These are phyloP conservation scores for Rhodeus uyekii DNA, from an alignment of 2,797 vertebrate genomes.

Conservation along the genomic window DNA sequence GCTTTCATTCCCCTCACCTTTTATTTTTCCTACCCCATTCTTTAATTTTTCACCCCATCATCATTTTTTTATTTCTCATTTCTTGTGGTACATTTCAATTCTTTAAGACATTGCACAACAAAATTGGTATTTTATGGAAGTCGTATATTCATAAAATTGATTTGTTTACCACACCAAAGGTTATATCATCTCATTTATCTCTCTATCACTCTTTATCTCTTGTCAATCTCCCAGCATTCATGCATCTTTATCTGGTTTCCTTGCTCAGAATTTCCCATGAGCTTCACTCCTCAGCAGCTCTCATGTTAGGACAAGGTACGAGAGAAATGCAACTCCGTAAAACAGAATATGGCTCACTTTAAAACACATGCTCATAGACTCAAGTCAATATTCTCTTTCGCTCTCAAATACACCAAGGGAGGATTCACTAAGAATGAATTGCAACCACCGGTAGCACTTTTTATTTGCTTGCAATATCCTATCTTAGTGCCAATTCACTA, in stretches of 20 bases:
- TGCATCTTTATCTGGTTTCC: conserved; percentile 22
- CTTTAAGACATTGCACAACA: background rate
- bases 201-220: background rate
- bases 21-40: background rate
- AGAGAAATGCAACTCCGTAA: background rate
- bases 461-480: background rate
- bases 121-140: background rate
- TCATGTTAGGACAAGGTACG: background rate
- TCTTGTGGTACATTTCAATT: background rate
- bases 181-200: conserved; percentile 10
- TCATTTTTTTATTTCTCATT: background rate
- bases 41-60: background rate
- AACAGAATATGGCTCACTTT: conserved; percentile 1
- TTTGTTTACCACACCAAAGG: conserved; percentile 19
- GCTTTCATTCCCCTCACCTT: background rate
- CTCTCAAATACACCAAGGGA: background rate
- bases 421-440: background rate
- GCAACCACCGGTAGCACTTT: background rate
- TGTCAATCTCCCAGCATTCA: background rate
- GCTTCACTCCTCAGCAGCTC: background rate
- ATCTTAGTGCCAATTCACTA: background rate
- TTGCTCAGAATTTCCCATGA: conserved; percentile 14
- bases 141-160: background rate
- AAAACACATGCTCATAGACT: background rate
- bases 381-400: background rate